Evolutionary conservation across 2,797 vertebrate genomes (phyloP), one percentile per base, ranked within the genome.

Genomic region (Melopsittacus undulatus): DNA sequence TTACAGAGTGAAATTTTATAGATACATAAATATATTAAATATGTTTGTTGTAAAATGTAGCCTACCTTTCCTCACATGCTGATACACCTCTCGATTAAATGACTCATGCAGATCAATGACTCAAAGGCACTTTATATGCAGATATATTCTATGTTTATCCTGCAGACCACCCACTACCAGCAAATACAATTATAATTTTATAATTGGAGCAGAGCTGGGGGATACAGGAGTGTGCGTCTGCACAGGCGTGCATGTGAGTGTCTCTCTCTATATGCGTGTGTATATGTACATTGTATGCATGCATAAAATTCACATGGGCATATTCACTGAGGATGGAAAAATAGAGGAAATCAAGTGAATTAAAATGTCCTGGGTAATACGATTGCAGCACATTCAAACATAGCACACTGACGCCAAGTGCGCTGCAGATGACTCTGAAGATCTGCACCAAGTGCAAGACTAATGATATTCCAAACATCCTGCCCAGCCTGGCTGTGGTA

Each of bases 91-190:
- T 96, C 3, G 5, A 34, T 89, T 90, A 94, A 90, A 75, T 95
- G 89, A 97, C 61, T 94, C 85, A 89, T 45, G 51, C 21, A 73
- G 80, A 89, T 89, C 81, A 92, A 57, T 91, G 80, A 91, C 51
- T 93, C 90, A 89, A 66, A 91, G 64, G 27, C 51, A 88, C 56
- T 95, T 95, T 83, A 92, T 89, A 95, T 90, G 91, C 74, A 97
- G 84, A 95, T 72, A 84, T 72, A 72, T 69, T 91, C 80, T 77
- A 34, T 93, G 79, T 94, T 97, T 97, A 94, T 95, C 94, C 73
- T 91, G 63, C 86, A 95, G 95, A 96, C 85, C 83, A 90, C 75
- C 83, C 63, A 85, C 85, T 91, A 57, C 61, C 84, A 94, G 34
- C 16, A 86, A 95, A 90, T 67, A 80, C 46, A 95, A 74, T 94